Evolutionary conservation across 2,113 vertebrate genomes (phyloP).

Genomic region (Eulacestoma nigropectus): DNA sequence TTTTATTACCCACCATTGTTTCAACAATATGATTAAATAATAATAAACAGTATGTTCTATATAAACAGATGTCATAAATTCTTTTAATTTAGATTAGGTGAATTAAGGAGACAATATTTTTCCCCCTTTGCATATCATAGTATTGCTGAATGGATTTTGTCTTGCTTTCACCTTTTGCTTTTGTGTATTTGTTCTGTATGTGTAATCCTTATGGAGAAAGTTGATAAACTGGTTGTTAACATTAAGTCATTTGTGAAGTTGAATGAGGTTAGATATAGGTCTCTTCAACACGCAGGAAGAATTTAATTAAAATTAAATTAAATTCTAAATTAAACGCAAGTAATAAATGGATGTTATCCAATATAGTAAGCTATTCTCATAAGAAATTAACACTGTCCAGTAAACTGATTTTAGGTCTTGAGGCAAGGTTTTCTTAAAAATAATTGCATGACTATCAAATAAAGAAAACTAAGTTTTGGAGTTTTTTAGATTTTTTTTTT

Average conservation of each 20-base stretch:
- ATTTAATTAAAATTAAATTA: conserved; percentile 57
- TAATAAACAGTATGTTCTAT: background rate
- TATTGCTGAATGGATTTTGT: background rate
- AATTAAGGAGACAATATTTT: background rate
- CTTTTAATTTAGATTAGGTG: background rate
- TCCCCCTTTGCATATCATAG: background rate
- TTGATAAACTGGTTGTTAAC: conserved; percentile 23
- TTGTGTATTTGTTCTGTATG: background rate
- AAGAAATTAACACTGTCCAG: conserved; percentile 28
- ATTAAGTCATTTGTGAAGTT: conserved; percentile 25
- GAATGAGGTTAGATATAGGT: background rate
- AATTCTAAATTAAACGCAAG: conserved; percentile 44
- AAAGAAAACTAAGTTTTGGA: background rate
- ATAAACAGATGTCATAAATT: background rate
- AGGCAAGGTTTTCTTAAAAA: conserved; percentile 18
- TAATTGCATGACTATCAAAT: background rate
- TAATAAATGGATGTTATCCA: conserved; percentile 20
- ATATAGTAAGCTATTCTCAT: background rate
- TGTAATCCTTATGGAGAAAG: background rate
- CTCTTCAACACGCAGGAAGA: conserved; percentile 6
- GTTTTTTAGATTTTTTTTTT: background rate
- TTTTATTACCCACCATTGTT: background rate
- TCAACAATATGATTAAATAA: background rate
- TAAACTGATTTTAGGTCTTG: conserved; percentile 26
- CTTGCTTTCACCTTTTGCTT: background rate